Evolutionary conservation across 2,888 invertebrate species (phyloP), one percentile per base, ranked within the genome.

Genomic region (Hartigia nigra): DNA sequence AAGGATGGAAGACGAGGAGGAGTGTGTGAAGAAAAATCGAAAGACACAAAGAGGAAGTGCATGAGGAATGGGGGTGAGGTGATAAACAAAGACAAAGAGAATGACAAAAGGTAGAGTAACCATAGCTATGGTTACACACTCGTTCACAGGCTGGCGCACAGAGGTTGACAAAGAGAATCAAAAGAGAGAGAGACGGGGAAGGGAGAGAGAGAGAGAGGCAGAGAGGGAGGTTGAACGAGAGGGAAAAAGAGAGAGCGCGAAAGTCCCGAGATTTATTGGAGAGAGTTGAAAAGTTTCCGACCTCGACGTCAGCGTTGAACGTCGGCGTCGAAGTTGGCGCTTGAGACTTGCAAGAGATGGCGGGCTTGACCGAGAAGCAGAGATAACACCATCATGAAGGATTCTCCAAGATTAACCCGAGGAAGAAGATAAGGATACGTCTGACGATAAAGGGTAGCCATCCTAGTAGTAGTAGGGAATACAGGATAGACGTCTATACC

Each of bases 231-330:
- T n/a, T n/a, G n/a, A n/a, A n/a, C n/a, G 75, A 74, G 76, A 75
- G 72, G 74, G 74, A 32, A 75, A 39, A 14, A 39, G 78, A 79
- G 78, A 84, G 74, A 82, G 78, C 78, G 76, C 80, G 81, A 81
- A 82, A 82, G 82, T 81, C 80, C 80, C 70, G 82, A 87, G 87
- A 88, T 88, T 89, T 89, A 89, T 88, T 83, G 88, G 84, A 84
- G 82, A 83, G 84, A 87, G 87, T 87, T 87, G 85, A 87, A 87
- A 88, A 90, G 87, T 88, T 87, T 84, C 86, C 84, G 84, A 79
- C 81, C 69, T 32, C 77, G 72, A 72, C 72, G 72, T 72, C 72
- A 34, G 72, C 72, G 31, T 72, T 31, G 72, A 3, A 34, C 72
- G 72, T 72, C 77, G 76, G 81, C 80, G 76, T 81, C 80, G 81